These are phyloP conservation scores for Ondatra zibethicus DNA, from an alignment of 2,113 vertebrate genomes.

Conservation along the genomic window DNA sequence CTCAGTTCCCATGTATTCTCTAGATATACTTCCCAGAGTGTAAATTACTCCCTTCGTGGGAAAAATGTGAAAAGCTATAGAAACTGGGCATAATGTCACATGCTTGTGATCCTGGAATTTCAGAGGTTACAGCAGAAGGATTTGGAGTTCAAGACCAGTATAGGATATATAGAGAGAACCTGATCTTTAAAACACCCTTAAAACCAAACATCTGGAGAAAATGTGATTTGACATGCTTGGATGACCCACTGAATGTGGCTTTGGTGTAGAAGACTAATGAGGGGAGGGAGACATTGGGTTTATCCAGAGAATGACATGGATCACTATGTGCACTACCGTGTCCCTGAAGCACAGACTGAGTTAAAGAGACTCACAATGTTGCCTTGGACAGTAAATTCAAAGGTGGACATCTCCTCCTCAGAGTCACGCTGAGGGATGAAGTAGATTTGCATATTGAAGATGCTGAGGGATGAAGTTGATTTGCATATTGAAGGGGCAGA, in stretches of 20 bases:
- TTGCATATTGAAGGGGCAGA: not conserved
- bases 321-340: no score
- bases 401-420: not conserved
- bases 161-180: not conserved
- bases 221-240: not conserved
- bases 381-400: not conserved
- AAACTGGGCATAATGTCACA: not conserved
- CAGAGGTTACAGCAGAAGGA: not conserved
- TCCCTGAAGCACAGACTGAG: fast-evolving
- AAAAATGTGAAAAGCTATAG: not conserved
- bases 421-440: not conserved
- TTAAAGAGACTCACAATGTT: not conserved
- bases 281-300: not conserved
- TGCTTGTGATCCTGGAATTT: not conserved
- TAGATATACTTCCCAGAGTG: not conserved
- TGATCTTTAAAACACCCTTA: not conserved
- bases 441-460: not conserved
- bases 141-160: not conserved
- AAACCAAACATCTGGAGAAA: not conserved
- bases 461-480: not conserved
- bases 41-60: not conserved
- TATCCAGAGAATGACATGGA: not conserved
- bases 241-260: not conserved
- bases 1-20: not conserved
- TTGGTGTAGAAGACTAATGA: not conserved